Conservation (phyloP, 1,140 invertebrate genomes). For the Saccostrea glomerata region DNA sequence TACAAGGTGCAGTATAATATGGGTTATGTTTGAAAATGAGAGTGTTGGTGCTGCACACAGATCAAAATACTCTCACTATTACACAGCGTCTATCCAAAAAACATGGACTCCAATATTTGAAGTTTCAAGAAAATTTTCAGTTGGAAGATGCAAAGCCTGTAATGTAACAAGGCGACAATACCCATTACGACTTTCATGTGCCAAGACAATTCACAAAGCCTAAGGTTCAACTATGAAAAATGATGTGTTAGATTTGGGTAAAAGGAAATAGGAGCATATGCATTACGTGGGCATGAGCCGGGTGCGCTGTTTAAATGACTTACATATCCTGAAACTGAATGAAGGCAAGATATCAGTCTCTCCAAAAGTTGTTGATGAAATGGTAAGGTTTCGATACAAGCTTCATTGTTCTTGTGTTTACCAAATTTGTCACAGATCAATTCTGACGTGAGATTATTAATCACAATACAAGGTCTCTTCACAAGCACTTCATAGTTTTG, state of each 20-base stretch:
- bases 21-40: constrained; percentile 51
- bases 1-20: constrained; percentile 53
- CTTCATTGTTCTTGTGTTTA: neutral
- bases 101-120: constrained; percentile 59
- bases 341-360: constrained; percentile 44
- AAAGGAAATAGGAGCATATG: constrained; percentile 46
- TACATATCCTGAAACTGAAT: constrained; percentile 49
- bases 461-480: constrained; percentile 50
- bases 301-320: neutral
- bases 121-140: constrained; percentile 40
- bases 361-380: constrained; percentile 52
- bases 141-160: neutral
- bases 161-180: constrained; percentile 43
- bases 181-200: constrained; percentile 36
- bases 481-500: constrained; percentile 46
- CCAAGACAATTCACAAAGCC: constrained; percentile 50
- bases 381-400: constrained; percentile 50
- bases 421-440: constrained; percentile 7
- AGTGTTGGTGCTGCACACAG: constrained; percentile 40
- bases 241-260: constrained; percentile 41
- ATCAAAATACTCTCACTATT: constrained; percentile 55
- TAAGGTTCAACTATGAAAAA: constrained; percentile 47
- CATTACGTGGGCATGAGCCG: constrained; percentile 50
- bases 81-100: constrained; percentile 8
- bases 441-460: constrained; percentile 42